A percentile compares a stretch with the other conserved stretches of the same genome.
These are phyloP conservation scores for Lasioglossum albipes DNA, from an alignment of 1,140 invertebrate species.

Conservation along the genomic window DNA sequence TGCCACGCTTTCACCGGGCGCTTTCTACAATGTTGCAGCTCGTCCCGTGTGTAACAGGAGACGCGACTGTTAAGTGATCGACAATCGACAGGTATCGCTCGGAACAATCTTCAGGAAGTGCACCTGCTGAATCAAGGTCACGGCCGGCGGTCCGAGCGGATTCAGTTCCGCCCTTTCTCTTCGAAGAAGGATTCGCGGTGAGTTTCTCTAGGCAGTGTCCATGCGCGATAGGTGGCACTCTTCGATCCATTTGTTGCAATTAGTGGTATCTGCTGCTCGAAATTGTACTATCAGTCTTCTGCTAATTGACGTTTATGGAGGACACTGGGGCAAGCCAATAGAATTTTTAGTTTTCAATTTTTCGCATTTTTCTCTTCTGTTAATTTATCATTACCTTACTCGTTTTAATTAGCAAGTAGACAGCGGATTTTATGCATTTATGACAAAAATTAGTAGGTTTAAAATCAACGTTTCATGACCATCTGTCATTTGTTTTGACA, in stretches of 20 bases:
- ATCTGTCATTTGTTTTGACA: too few relatives aligned
- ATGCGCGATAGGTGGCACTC: background rate
- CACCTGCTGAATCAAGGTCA: slow-evolving; percentile 60
- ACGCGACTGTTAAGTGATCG: slow-evolving; percentile 48
- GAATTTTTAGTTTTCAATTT: too few relatives aligned
- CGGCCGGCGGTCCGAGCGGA: slow-evolving; percentile 34
- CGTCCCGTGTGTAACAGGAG: slow-evolving; percentile 26
- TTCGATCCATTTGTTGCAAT: background rate
- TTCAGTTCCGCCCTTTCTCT: slow-evolving; percentile 55
- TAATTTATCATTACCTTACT: too few relatives aligned
- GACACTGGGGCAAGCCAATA: too few relatives aligned
- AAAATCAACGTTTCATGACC: too few relatives aligned
- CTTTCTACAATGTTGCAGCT: slow-evolving; percentile 54
- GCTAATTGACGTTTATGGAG: too few relatives aligned
- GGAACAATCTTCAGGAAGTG: slow-evolving; percentile 57
- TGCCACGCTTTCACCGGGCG: slow-evolving; percentile 55
- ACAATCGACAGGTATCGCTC: slow-evolving; percentile 57
- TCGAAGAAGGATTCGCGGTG: background rate
- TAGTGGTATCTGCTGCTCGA: background rate
- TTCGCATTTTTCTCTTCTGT: too few relatives aligned
- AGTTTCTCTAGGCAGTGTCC: background rate
- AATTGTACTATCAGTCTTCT: too few relatives aligned
- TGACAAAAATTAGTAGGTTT: too few relatives aligned
- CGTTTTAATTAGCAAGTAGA: too few relatives aligned
- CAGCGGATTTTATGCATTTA: too few relatives aligned